Base-by-base conservation (phyloP, 2,888 invertebrate genomes). In the Nephrotoma flavescens region DNA sequence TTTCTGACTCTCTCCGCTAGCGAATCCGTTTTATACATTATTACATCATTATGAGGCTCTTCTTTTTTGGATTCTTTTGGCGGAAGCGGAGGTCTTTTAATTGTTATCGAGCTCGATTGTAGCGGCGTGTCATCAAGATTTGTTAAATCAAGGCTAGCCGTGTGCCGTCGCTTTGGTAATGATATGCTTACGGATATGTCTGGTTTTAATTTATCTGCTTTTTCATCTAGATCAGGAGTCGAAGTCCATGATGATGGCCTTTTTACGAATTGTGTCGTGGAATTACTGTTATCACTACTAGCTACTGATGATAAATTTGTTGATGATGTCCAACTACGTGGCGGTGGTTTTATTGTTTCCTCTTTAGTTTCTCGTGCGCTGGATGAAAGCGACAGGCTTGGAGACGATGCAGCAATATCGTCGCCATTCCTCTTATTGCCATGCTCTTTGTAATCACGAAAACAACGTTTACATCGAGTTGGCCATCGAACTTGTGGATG, bases 401-500 rank as follows among this genome's bases (percentile, higher is more conserved):
- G 97, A 31, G 96, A 95, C 87, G 97, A 96, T 83, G 95, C 94
- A 85, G 96, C 95, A 6, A 92, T 91, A 89, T 94, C 94, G 88
- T 95, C 95, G 87, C 95, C 94, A 88, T 94, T 95, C 90, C 94
- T 94, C 89, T 95, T 94, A 71, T 95, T 95, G 87, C 95, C 96
- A 92, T 97, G 97, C 90, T 97, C 97, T 92, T 97, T 97, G 92
- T 97, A 97, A 91, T 97, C 97, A 89, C 86, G 94, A 93, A 97
- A 97, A 92, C 97, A 98, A 89, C 97, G 93, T 92, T 97, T 97
- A 92, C 97, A 97, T 90, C 97, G 94, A 87, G 97, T 97, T 86
- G 97, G 97, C 96, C 97, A 97, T 90, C 97, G 94, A 89, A 97
- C 97, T 93, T 98, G 97, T 87, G 98, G 97, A 93, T 97, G 97